These are phyloP conservation scores for Mnemiopsis leidyi DNA, from an alignment of 37 sponge, comb jelly and placozoan genomes.

Conservation along the genomic window DNA sequence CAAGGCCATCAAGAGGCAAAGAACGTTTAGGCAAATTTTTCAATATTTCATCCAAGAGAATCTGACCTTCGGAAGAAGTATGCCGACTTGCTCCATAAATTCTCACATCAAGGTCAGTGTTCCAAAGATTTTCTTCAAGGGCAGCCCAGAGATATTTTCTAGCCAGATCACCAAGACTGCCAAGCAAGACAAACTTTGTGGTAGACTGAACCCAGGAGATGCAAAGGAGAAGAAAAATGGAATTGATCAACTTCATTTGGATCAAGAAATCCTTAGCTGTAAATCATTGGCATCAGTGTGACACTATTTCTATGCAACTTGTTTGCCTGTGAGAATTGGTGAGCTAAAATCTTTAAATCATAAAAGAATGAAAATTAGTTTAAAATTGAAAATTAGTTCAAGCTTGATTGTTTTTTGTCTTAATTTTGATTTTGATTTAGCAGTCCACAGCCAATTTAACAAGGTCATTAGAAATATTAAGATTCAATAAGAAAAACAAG, in stretches of 20 bases:
- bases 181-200: conserved; percentile 71
- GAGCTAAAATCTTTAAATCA: too few relatives aligned
- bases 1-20: neutral
- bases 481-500: neutral
- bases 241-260: neutral
- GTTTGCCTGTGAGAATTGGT: too few relatives aligned
- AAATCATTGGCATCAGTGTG: too few relatives aligned
- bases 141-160: conserved; percentile 79
- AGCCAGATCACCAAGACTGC: conserved; percentile 79
- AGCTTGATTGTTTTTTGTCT: too few relatives aligned
- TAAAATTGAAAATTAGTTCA: too few relatives aligned
- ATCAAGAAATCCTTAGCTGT: too few relatives aligned
- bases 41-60: conserved; percentile 1
- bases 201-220: neutral
- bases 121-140: neutral
- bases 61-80: neutral
- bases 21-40: neutral
- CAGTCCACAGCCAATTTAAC: too few relatives aligned
- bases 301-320: too few relatives aligned
- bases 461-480: too few relatives aligned
- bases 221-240: neutral
- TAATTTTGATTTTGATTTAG: too few relatives aligned
- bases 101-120: neutral
- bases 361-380: too few relatives aligned
- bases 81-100: conserved; percentile 60